A percentile compares a stretch with the other conserved stretches of the same genome.
These are phyloP conservation scores for Phalangium opilio DNA, from an alignment of 2,888 invertebrate species.

Conservation along the genomic window DNA sequence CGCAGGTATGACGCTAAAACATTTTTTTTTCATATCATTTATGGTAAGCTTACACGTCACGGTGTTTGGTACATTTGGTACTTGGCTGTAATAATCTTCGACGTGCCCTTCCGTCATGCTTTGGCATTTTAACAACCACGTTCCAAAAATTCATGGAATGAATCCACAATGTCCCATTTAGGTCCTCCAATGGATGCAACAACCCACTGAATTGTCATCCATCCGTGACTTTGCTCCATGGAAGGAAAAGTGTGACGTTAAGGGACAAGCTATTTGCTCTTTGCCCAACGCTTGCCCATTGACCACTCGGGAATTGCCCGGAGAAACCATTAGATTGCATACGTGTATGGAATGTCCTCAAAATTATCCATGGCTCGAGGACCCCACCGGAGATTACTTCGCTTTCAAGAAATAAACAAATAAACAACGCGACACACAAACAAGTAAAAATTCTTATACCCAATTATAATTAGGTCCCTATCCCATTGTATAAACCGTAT, in stretches of 20 bases:
- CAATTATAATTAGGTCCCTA: too few relatives aligned
- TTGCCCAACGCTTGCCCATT: constrained; percentile 80
- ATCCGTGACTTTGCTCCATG: constrained; percentile 84
- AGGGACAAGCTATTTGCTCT: constrained; percentile 66
- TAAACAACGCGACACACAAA: too few relatives aligned
- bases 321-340: constrained; percentile 82
- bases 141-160: too few relatives aligned
- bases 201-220: constrained; percentile 65
- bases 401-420: constrained; percentile 19
- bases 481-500: too few relatives aligned
- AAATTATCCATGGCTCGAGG: constrained; percentile 88
- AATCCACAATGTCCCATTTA: too few relatives aligned
- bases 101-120: too few relatives aligned
- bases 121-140: too few relatives aligned
- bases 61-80: too few relatives aligned
- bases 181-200: constrained; percentile 74
- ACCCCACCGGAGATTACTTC: constrained; percentile 77
- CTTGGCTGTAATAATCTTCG: too few relatives aligned
- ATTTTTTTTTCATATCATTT: too few relatives aligned
- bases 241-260: constrained; percentile 69
- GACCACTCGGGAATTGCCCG: constrained; percentile 81
- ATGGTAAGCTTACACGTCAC: too few relatives aligned
- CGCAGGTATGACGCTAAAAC: constrained; percentile 29
- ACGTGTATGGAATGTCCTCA: constrained; percentile 84
- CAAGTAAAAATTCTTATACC: too few relatives aligned